Evolutionary conservation across 2,888 invertebrate species (phyloP), one percentile per base, ranked within the genome.

Genomic region (Callyntrura guangdongensis): DNA sequence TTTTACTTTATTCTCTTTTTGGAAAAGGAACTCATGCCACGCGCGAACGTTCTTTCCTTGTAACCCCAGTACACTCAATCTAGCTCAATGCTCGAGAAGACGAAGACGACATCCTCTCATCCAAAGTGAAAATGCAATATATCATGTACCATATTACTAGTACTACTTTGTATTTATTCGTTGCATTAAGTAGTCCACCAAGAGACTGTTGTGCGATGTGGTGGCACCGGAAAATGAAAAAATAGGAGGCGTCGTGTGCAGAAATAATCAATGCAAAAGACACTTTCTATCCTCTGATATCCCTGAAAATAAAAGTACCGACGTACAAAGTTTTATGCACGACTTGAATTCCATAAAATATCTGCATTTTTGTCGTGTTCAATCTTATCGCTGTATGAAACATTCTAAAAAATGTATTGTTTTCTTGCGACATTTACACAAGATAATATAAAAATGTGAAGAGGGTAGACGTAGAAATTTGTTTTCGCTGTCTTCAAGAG

Each of bases 111-210:
- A 77, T 0, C 3, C 0, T 25, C 53, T n/a, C 17, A 77, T 27
- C 22, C 77, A 53, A n/a, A 25, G 53, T 77, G 25, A 77, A 77
- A 77, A 53, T 53, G 77, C 25, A 77, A 53, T 77, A 77, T 25
- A 53, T 77, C 77, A 77, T 53, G 77, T 53, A 25, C n/a, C 49
- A 47, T 74, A 22, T 49, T 49, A 67, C 36, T 8, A n/a, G 12
- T 5, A 17, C 59, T 20, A 59, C 17, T 11, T 59, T n/a, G 17
- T 59, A 36, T 6, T 36, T 36, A 36, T 36, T 36, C 36, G 2
- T 36, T 2, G 36, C 6, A 36, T 36, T 36, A 36, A 36, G 36
- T 36, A 36, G 36, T 36, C 36, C 6, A 6, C 36, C 36, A 36
- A 36, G 36, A 36, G 36, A 36, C 36, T 36, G 36, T 36, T 36